phyloP scores from a whole-genome alignment of 2,113 vertebrate genomes.

The Odocoileus virginianus region DNA sequence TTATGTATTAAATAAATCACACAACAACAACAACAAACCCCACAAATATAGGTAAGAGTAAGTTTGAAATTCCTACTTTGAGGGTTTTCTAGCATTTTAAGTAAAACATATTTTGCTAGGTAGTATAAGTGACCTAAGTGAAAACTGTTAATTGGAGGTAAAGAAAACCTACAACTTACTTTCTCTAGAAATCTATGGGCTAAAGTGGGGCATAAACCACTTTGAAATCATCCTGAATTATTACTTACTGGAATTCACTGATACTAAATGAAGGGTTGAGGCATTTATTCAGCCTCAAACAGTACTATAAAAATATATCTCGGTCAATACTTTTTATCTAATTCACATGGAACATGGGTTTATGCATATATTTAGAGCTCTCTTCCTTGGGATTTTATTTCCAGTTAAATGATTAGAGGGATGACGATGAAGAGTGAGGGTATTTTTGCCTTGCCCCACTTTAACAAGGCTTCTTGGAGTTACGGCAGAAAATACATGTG shows the following conservation, averaged over 20 bases:
- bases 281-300: slow-evolving; percentile 43
- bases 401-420: background rate
- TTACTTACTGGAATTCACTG: slow-evolving; percentile 50
- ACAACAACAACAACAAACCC: slow-evolving; percentile 29
- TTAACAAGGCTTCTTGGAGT: background rate
- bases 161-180: slow-evolving; percentile 47
- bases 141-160: slow-evolving; percentile 6
- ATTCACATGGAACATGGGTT: slow-evolving; percentile 26
- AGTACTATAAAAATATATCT: background rate
- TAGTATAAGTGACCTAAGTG: slow-evolving; percentile 59
- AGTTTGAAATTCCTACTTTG: slow-evolving; percentile 53
- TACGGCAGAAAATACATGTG: background rate
- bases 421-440: background rate
- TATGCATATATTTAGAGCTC: background rate
- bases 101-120: background rate
- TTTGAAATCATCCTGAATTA: slow-evolving; percentile 49
- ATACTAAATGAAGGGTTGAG: background rate
- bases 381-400: slow-evolving; percentile 21
- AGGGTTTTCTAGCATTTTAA: background rate
- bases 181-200: slow-evolving; percentile 52
- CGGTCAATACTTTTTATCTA: slow-evolving; percentile 9
- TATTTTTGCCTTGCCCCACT: background rate
- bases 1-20: slow-evolving; percentile 55
- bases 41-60: slow-evolving; percentile 29
- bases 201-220: slow-evolving; percentile 21